Conservation (phyloP, 2,888 invertebrate genomes). For the Trichopria drosophilae region DNA sequence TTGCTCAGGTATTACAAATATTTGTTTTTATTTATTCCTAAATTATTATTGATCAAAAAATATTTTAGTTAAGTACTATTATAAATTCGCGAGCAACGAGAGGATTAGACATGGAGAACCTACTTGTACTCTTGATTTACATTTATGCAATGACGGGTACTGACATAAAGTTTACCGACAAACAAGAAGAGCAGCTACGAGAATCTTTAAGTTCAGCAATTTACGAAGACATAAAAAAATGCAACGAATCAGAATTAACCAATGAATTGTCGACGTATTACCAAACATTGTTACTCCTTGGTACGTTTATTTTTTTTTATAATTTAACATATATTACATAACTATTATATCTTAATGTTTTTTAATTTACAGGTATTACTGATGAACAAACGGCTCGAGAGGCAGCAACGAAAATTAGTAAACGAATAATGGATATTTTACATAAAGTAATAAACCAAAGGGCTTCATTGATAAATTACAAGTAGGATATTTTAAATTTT, state of each 20-base stretch:
- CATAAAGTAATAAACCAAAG: slow-evolving; percentile 56
- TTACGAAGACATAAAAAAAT: slow-evolving; percentile 62
- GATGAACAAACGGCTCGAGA: slow-evolving; percentile 43
- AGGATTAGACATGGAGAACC: slow-evolving; percentile 62
- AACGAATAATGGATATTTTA: slow-evolving; percentile 52
- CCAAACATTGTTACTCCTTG: slow-evolving; percentile 48
- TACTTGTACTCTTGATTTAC: slow-evolving; percentile 65
- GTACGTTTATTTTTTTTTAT: slow-evolving; percentile 32
- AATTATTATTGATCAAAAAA: slow-evolving; percentile 53
- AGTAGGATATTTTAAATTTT: slow-evolving; percentile 42
- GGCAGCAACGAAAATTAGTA: slow-evolving; percentile 52
- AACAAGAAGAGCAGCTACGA: slow-evolving; percentile 61
- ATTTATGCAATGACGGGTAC: slow-evolving; percentile 67
- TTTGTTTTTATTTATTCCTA: slow-evolving; percentile 57
- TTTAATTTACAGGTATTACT: slow-evolving; percentile 38
- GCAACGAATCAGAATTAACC: slow-evolving; percentile 39
- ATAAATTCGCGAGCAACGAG: slow-evolving; percentile 63
- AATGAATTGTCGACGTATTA: slow-evolving; percentile 47
- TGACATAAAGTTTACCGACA: slow-evolving; percentile 61
- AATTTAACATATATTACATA: slow-evolving; percentile 1
- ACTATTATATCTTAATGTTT: background rate
- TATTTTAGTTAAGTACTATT: slow-evolving; percentile 62
- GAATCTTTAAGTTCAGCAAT: slow-evolving; percentile 63
- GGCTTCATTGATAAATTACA: slow-evolving; percentile 56
- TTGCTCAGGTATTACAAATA: slow-evolving; percentile 51